Evolutionary conservation across 1,140 invertebrate genomes (phyloP), one percentile per base, ranked within the genome.

Genomic region (Leptopilina clavipes): DNA sequence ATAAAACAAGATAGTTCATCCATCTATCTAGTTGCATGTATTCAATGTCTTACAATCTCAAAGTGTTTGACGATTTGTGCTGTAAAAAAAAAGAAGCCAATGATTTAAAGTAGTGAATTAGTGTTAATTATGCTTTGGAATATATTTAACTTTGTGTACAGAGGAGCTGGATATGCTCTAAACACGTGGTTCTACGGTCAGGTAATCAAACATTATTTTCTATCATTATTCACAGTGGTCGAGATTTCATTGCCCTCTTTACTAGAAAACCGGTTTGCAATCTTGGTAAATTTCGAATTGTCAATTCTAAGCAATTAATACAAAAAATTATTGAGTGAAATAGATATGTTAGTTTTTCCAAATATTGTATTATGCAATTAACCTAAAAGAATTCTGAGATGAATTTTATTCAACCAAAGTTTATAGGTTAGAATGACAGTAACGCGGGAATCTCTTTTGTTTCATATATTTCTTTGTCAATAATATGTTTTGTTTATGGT

Each of bases 71-170:
- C 37, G 37, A 40, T 40, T 40, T 40, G 37, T 40, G 37, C 37
- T 5, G 0, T 40, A n/a, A 45, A 45, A 45, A 14, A 14, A 45
- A 45, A 45, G 44, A 12, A 45, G 14, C 14, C 14, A 17, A 52
- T 52, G 6, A 52, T 17, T 52, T 52, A 52, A n/a, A 17, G 17
- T n/a, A 17, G 45, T 72, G 0, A 6, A 9, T 43, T 59, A 9
- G 52, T n/a, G 17, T 59, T 44, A 1, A 84, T 43, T 52, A 87
- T 86, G 85, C 59, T 87, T 25, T 83, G 85, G 82, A 79, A 80
- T 74, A 37, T 83, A 22, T 70, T 87, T 14, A 70, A 72, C 52
- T 75, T 82, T 18, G 59, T 86, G 11, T 78, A 79, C 43, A 71
- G 70, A 52, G 70, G 80, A 44, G 40, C 85, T 18, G 40, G 59